These are phyloP conservation scores for Gymnobelideus leadbeateri DNA, from an alignment of 2,113 vertebrate species.

Conservation along the genomic window DNA sequence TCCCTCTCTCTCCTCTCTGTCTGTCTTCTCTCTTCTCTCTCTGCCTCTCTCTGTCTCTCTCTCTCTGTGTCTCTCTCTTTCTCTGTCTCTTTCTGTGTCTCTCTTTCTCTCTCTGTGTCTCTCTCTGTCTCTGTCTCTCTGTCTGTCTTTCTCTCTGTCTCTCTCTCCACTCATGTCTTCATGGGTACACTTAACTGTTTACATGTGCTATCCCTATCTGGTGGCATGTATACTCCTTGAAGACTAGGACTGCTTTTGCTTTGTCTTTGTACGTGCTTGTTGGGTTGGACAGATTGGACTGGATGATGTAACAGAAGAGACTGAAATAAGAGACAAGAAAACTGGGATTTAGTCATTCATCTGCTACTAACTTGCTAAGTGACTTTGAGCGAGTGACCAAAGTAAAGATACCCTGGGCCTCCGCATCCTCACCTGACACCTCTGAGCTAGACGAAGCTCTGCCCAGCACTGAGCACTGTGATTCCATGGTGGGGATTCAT, in stretches of 20 bases:
- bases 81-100: neutral
- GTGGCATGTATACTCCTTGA: neutral
- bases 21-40: too few relatives aligned
- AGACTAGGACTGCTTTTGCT: neutral
- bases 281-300: neutral
- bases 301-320: neutral
- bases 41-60: too few relatives aligned
- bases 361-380: constrained; percentile 10
- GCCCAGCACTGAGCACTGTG: neutral
- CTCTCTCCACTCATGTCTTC: neutral
- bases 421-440: neutral
- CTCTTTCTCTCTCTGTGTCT: neutral
- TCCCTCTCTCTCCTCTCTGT: neutral
- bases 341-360: constrained; percentile 33
- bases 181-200: neutral
- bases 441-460: neutral
- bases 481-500: constrained; percentile 4
- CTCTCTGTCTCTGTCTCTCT: neutral
- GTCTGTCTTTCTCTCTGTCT: neutral
- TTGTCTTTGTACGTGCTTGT: neutral
- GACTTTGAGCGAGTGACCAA: constrained; percentile 53
- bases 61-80: neutral
- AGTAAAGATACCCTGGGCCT: constrained; percentile 6
- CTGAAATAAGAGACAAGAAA: neutral
- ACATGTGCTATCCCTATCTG: neutral